Base-by-base conservation (phyloP, 2,797 vertebrate genomes). In the Sebastes iracundus region DNA sequence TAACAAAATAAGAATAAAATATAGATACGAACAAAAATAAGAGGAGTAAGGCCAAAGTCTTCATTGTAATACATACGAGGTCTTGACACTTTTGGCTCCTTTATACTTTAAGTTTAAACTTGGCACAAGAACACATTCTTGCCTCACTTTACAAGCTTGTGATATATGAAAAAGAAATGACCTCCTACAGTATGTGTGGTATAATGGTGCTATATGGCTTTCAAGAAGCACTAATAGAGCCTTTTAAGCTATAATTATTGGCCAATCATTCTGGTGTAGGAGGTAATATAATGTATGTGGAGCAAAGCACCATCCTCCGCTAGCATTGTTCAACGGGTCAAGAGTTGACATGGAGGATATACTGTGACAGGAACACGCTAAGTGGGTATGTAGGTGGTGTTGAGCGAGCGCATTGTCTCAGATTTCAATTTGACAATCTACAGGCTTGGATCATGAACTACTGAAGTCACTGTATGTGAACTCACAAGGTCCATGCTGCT, bases 221-320 rank as follows among this genome's bases (percentile, higher is more conserved):
- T 90, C 81, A 90, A 88, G 69, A 81, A 88, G 82, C 72, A 82
- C 76, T 83, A 87, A 88, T 82, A 80, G 76, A 73, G 72, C 67
- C 66, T 72, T 81, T 78, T 72, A 86, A 90, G 90, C 87, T 86
- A 80, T 83, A 90, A 93, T 95, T 93, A 94, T 85, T 85, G 85
- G 85, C 81, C 87, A 89, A 87, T 89, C 87, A 82, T 80, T 79
- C 46, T 69, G 71, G 81, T 83, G 92, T 89, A 68, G 92, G 90
- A 85, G 89, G 87, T 55, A 63, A 84, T 82, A 81, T 90, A 86
- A 92, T 88, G 82, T 80, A 90, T 81, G 79, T 69, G 58, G 80
- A 88, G 82, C 77, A 81, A 53, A 74, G 70, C 82, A 53, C 42
- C 72, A 63, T 85, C 87, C 80, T 87, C 78, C 59, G 7, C 83